A percentile compares a stretch with the other conserved stretches of the same genome.
Evolutionary conservation across 53 echinoderm and acorn worm species (phyloP).

Genomic region (Paracentrotus lividus): DNA sequence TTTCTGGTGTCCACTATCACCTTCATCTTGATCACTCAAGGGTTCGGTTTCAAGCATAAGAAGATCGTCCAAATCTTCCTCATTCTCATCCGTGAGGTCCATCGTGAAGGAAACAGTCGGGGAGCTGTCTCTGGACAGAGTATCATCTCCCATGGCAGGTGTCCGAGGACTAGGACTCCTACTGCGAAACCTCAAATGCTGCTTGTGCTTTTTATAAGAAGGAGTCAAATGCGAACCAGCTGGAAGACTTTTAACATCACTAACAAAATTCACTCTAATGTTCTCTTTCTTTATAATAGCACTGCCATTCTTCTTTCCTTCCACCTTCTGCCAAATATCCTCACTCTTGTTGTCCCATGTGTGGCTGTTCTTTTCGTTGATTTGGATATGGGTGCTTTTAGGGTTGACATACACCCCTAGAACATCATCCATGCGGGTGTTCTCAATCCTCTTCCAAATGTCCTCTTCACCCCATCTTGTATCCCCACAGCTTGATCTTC

Average conservation of each 20-base stretch:
- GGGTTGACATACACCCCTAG: slow-evolving; percentile 66
- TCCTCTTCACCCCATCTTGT: slow-evolving; percentile 63
- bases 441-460: slow-evolving; percentile 74
- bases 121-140: slow-evolving; percentile 67
- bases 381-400: slow-evolving; percentile 41
- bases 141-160: slow-evolving; percentile 45
- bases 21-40: slow-evolving; percentile 76
- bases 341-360: slow-evolving; percentile 65
- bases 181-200: slow-evolving; percentile 46
- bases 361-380: slow-evolving; percentile 60
- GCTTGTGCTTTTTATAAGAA: slow-evolving; percentile 55
- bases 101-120: slow-evolving; percentile 67
- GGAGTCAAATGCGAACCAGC: slow-evolving; percentile 24
- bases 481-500: slow-evolving; percentile 56
- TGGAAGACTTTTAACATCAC: slow-evolving; percentile 54
- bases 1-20: slow-evolving; percentile 45
- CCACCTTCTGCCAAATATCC: slow-evolving; percentile 58
- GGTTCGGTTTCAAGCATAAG: slow-evolving; percentile 88
- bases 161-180: slow-evolving; percentile 58
- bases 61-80: slow-evolving; percentile 85
- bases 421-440: slow-evolving; percentile 61
- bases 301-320: slow-evolving; percentile 62
- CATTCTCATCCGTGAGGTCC: slow-evolving; percentile 76
- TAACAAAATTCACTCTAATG: slow-evolving; percentile 51
- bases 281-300: slow-evolving; percentile 48